These are phyloP conservation scores for Motacilla alba DNA, from an alignment of 2,113 vertebrate species.

Conservation along the genomic window DNA sequence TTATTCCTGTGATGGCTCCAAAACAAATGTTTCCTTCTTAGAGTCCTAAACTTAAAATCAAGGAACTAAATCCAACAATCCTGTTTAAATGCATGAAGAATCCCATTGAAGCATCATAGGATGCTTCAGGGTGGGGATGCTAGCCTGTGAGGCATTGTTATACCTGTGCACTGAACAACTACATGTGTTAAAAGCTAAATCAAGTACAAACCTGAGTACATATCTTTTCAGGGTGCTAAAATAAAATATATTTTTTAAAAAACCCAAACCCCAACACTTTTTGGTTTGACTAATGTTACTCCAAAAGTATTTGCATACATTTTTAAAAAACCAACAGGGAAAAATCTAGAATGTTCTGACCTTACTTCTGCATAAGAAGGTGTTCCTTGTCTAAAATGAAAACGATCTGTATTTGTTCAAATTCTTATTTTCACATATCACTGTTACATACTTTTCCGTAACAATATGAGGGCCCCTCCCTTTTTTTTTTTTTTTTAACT, in stretches of 20 bases:
- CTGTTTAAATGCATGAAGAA: not conserved
- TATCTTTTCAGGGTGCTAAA: not conserved
- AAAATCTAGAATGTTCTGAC: not conserved
- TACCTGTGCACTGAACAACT: not conserved
- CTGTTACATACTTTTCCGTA: fast-evolving
- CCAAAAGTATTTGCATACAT: not conserved
- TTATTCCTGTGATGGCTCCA: not conserved
- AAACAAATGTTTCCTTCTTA: not conserved
- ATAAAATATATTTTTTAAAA: not conserved
- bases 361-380: not conserved
- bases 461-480: not conserved
- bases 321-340: not conserved
- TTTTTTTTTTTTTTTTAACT: not conserved
- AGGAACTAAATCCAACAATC: not conserved
- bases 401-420: not conserved
- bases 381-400: not conserved
- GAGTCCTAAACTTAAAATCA: not conserved
- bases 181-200: not conserved
- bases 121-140: not conserved
- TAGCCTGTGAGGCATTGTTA: not conserved
- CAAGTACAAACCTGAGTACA: not conserved
- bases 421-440: not conserved
- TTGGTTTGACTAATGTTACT: not conserved
- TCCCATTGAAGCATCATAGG: not conserved
- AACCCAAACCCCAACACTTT: not conserved